Evolutionary conservation across 2,113 vertebrate genomes (phyloP), one percentile per base, ranked within the genome.

Genomic region (Pseudorectes ferrugineus): DNA sequence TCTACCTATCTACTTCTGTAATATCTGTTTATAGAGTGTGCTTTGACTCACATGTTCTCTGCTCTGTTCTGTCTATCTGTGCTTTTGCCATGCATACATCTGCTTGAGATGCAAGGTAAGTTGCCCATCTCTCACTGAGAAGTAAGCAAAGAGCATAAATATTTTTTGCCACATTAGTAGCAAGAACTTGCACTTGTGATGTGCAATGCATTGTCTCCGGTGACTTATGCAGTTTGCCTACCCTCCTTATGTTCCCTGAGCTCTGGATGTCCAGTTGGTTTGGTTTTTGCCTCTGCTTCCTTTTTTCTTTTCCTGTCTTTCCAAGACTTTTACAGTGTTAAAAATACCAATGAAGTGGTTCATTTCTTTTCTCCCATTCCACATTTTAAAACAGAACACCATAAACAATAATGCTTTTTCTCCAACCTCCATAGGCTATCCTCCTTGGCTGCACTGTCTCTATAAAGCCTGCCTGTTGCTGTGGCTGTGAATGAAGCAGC

Each of bases 11-110:
- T 35, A 65, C 40, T 93, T 77, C 70, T 52, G 33, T 81, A 85
- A 36, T 2, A 10, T 81, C 63, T 91, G 54, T 90, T 95, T 93
- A 48, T 79, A 92, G 74, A 62, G 26, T 2, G 2, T 57, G 51
- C 67, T 88, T 97, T 93, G 88, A 94, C 82, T 96, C 90, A 85
- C 49, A 40, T 20, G 26, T 80, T 93, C 75, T 88, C 93, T 96
- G 92, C 31, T 94, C 70, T 77, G 59, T 85, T 92, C 45, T 8
- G n/a, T 86, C 86, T 94, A 0, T 89, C 81, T 92, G 48, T 65
- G 62, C 75, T 90, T 92, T 90, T 85, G 45, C 85, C 71, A 70
- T 13, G 1, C 78, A 46, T 70, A 26, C 10, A 3, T 77, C 90
- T 1, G 62, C 78, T 82, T 2, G 0, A 79, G 66, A 75, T 85